These are phyloP conservation scores for Cephalopachus bancanus DNA, from an alignment of 2,797 vertebrate species.

Conservation along the genomic window DNA sequence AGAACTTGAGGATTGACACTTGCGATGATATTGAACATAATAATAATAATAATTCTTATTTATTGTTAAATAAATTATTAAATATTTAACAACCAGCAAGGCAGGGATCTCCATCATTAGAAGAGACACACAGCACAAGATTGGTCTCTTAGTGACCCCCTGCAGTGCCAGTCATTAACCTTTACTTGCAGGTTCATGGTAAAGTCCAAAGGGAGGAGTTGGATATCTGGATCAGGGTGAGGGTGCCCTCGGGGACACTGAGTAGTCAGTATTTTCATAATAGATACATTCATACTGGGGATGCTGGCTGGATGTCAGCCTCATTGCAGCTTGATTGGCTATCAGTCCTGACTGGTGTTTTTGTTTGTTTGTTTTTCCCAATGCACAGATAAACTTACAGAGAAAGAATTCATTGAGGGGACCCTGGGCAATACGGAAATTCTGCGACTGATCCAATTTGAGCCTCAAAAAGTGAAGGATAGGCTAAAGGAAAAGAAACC, in stretches of 20 bases:
- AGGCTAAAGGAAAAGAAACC: slow-evolving; percentile 91
- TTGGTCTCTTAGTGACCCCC: too few relatives aligned
- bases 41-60: neutral
- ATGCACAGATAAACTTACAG: slow-evolving; percentile 93
- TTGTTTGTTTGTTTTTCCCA: neutral
- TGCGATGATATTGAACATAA: neutral
- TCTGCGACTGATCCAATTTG: slow-evolving; percentile 95
- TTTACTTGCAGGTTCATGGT: neutral
- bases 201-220: neutral
- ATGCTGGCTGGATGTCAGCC: neutral
- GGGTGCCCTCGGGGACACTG: accelerated
- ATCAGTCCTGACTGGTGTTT: neutral
- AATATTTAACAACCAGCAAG: neutral
- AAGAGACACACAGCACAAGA: neutral
- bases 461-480: slow-evolving; percentile 92
- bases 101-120: neutral
- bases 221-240: neutral
- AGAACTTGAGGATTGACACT: neutral
- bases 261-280: neutral
- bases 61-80: neutral
- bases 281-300: accelerated
- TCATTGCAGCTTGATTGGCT: neutral
- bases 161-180: neutral
- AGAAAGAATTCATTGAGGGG: slow-evolving; percentile 95
- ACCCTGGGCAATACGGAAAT: slow-evolving; percentile 95